Evolutionary conservation across 2,797 vertebrate genomes (phyloP), one percentile per base, ranked within the genome.

Genomic region (Xenops minutus): DNA sequence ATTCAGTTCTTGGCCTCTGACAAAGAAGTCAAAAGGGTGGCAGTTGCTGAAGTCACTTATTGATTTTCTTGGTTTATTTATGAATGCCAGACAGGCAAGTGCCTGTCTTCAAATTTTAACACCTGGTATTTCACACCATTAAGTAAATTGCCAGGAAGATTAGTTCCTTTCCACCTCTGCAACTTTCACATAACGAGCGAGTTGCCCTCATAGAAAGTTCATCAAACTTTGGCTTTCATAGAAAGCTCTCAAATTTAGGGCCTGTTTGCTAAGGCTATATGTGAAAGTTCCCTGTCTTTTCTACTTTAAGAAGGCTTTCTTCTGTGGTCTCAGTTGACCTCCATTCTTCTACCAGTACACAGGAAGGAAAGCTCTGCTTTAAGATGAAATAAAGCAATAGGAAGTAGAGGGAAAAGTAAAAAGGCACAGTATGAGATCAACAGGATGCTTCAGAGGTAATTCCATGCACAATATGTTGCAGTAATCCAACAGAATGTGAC

Each of bases 51-150:
- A 96, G 93, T 94, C 69, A 83, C 44, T 91, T 96, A 96, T 89
- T 93, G 93, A 95, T 94, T 96, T 96, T 59, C 91, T 83, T 72
- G 68, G 58, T 92, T 96, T 95, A 96, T 94, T 96, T 94, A 96
- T 94, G 74, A 95, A 93, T 63, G 64, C 69, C 62, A 96, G 79
- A 77, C 89, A 75, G 78, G 73, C 79, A 88, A 91, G 79, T 62
- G 78, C 78, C 82, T 68, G 64, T 75, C 73, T 89, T 81, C 69
- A 69, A 72, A 91, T 96, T 94, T 91, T 94, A 97, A 86, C 91
- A 92, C 91, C 82, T 89, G 52, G 51, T 84, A 82, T 88, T 96
- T 97, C 78, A 95, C 91, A 81, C 87, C 67, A 85, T 89, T 83
- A 89, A 96, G 87, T 86, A 92, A 92, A 93, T 52, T 67, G 73